Conservation (phyloP, 2,113 vertebrate genomes). For the Zosterops japonicus region DNA sequence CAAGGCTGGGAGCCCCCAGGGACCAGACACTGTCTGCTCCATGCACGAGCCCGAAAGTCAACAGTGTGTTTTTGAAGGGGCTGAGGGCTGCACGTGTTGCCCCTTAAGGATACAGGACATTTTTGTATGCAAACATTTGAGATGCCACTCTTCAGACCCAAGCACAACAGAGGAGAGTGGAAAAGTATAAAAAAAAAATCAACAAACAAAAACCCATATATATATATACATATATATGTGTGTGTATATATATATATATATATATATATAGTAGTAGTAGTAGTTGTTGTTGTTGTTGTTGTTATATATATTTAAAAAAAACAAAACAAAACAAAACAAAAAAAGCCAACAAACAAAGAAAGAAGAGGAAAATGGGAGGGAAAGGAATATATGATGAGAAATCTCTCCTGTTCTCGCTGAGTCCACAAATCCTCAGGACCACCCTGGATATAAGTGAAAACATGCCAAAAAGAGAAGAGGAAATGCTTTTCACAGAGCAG, state of each 20-base stretch:
- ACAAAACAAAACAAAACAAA: fast-evolving
- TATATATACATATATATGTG: too few species aligned
- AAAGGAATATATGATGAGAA: slow-evolving; percentile 17
- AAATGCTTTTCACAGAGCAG: slow-evolving; percentile 37
- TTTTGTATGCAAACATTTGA: neutral
- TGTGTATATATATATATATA: too few species aligned
- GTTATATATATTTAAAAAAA: too few species aligned
- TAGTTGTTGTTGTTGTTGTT: too few species aligned
- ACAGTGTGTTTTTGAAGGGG: fast-evolving
- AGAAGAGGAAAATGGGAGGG: neutral
- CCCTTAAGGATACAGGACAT: neutral
- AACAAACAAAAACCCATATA: neutral
- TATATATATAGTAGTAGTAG: too few species aligned
- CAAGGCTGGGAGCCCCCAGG: fast-evolving
- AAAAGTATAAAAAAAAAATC: neutral
- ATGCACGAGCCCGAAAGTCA: fast-evolving
- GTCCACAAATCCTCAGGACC: slow-evolving; percentile 36
- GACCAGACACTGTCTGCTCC: fast-evolving
- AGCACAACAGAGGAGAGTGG: neutral
- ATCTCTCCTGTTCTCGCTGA: neutral
- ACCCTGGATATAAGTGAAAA: slow-evolving; percentile 54
- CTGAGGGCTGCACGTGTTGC: fast-evolving
- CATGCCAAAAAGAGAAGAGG: slow-evolving; percentile 21
- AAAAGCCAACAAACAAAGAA: neutral
- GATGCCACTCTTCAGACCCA: neutral